These are phyloP conservation scores for Apodemia duryi DNA, from an alignment of 2,888 invertebrate genomes.

Conservation along the genomic window DNA sequence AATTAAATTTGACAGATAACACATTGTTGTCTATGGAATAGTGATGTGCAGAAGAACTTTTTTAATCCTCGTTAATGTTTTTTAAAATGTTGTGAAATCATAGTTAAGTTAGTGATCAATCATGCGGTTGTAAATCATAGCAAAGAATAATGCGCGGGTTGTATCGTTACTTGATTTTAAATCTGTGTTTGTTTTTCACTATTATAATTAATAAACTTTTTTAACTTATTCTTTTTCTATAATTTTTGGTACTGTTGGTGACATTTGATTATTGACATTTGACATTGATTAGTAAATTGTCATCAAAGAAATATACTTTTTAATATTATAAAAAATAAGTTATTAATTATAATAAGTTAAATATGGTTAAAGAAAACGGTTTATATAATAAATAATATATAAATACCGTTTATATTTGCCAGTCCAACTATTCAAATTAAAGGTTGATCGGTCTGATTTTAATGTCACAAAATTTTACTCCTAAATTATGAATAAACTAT, in stretches of 20 bases:
- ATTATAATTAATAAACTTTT: not conserved
- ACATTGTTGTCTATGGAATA: slow-evolving; percentile 12
- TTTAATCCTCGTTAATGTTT: slow-evolving; percentile 17
- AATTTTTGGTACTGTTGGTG: not conserved
- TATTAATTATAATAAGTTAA: too few relatives aligned
- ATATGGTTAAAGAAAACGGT: too few relatives aligned
- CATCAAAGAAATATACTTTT: too few relatives aligned
- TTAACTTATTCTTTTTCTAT: not conserved
- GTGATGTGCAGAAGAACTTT: slow-evolving; percentile 15
- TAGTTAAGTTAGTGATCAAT: slow-evolving; percentile 16
- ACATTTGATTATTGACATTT: not conserved
- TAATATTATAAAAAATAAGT: too few relatives aligned
- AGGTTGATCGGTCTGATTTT: too few relatives aligned
- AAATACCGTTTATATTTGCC: too few relatives aligned
- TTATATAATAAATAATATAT: too few relatives aligned
- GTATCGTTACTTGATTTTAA: slow-evolving; percentile 12
- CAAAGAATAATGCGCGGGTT: slow-evolving; percentile 7
- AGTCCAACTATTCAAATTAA: too few relatives aligned
- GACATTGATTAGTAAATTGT: not conserved
- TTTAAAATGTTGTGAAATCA: slow-evolving; percentile 19
- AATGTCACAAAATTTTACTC: too few relatives aligned
- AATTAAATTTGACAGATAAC: slow-evolving; percentile 1
- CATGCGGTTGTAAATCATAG: slow-evolving; percentile 9
- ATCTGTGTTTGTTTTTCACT: slow-evolving; percentile 5
- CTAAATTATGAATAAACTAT: too few relatives aligned